Evolutionary conservation across 2,797 vertebrate species (phyloP), one percentile per base, ranked within the genome.

Genomic region (Cichlasoma orientale): DNA sequence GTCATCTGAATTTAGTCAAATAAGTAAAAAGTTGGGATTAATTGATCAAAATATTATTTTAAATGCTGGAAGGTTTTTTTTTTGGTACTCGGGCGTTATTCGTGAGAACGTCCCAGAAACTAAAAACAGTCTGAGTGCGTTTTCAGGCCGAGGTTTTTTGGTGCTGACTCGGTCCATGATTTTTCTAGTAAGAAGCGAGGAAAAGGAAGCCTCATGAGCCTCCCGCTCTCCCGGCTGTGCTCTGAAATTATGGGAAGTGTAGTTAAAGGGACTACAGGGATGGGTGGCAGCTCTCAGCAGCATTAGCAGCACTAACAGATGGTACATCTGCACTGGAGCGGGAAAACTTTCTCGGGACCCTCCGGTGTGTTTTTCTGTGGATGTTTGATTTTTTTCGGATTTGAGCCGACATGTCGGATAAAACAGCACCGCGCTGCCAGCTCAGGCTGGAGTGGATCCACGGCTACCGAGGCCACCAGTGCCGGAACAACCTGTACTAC

Each of bases 401-500:
- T 25, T 36, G 31, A 59, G 38, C 87, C 9, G 9, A 8, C 72
- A 98, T 98, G 97, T 95, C 97, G 82, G 97, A 98, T 92, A 97
- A 98, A 93, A 98, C 97, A 44, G 97, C 97, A 77, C 97, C 97
- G 2, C 89, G 96, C 69, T 96, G 97, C 94, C 97, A 96, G 95
- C 96, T 98, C 78, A 94, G 97, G 79, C 95, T 98, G 92, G 97
- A 98, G 94, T 98, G 97, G 97, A 95, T 98, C 63, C 97, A 98
- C 89, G 97, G 97, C 1, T 98, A 98, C 95, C 82, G 97, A 78
- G 97, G 97, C 5, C 97, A 98, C 91, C 97, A 98, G 93, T 98
- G 97, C 90, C 96, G 97, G 47, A 98, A 98, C 93, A 98, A 98
- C 94, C 96, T 98, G 86, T 98, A 96, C 94, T 98, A 98, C 95